phyloP scores from a whole-genome alignment of 2,888 invertebrate genomes.

The Lithodes maja region DNA sequence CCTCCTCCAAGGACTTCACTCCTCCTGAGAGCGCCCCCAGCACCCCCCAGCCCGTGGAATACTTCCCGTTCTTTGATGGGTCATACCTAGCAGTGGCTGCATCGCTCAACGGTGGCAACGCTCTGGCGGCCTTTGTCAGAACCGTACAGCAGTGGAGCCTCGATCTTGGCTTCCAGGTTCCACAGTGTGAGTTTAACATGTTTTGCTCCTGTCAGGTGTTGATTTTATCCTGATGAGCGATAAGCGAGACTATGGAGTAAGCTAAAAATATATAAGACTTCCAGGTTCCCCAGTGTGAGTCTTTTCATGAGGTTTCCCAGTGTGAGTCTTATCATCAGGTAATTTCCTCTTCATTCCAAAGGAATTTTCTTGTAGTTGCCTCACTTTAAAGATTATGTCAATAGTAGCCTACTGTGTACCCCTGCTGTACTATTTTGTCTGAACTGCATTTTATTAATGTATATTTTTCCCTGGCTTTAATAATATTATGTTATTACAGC shows the following conservation, averaged over 20 bases:
- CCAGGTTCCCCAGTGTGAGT: too few species aligned
- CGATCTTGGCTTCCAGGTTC: conserved; percentile 84
- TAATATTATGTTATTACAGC: conserved; percentile 75
- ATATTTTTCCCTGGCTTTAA: too few species aligned
- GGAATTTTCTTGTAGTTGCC: too few species aligned
- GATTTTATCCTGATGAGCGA: background rate
- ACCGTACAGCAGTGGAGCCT: conserved; percentile 87
- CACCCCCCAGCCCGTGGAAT: conserved; percentile 78
- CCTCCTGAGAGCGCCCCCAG: conserved; percentile 55
- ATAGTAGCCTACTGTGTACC: too few species aligned
- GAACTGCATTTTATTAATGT: too few species aligned
- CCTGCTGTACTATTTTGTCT: too few species aligned
- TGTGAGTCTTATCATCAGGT: too few species aligned
- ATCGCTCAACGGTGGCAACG: conserved; percentile 90
- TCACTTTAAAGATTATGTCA: too few species aligned
- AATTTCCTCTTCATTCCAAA: too few species aligned
- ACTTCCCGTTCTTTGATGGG: conserved; percentile 85
- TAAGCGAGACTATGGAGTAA: too few species aligned
- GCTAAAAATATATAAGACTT: too few species aligned
- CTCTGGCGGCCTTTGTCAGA: conserved; percentile 85
- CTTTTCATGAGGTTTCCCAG: too few species aligned
- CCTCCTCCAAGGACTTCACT: conserved; percentile 55
- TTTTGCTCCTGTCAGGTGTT: background rate
- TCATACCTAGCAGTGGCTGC: conserved; percentile 87
- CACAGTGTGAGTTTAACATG: conserved; percentile 79